Evolutionary conservation across 2,888 invertebrate genomes (phyloP).

Genomic region (Hyposoter didymator): DNA sequence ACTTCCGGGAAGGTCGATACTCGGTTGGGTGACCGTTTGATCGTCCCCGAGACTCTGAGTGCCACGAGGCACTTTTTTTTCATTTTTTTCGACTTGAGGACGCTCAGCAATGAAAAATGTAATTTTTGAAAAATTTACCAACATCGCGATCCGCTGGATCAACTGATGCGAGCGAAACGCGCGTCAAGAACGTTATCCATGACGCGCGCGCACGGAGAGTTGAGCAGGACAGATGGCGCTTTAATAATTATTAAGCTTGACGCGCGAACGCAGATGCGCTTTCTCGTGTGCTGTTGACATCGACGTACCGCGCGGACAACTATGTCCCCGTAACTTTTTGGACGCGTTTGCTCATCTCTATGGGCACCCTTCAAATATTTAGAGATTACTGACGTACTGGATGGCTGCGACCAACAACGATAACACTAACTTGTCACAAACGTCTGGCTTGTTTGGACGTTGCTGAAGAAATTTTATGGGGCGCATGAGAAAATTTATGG

Average conservation of each 20-base stretch:
- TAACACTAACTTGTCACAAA: slow-evolving; percentile 51
- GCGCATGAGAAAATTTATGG: not conserved
- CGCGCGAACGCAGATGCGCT: slow-evolving; percentile 78
- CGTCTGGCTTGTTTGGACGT: slow-evolving; percentile 8
- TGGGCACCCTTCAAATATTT: slow-evolving; percentile 78
- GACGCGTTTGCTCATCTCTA: slow-evolving; percentile 68
- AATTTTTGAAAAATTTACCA: not conserved
- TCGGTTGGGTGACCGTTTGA: too few species aligned
- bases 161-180: not conserved
- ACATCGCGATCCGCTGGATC: slow-evolving; percentile 5
- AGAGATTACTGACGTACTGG: slow-evolving; percentile 76
- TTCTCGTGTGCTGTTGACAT: slow-evolving; percentile 45
- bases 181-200: slow-evolving; percentile 57
- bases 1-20: too few species aligned
- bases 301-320: not conserved
- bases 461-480: not conserved
- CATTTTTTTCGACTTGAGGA: too few species aligned
- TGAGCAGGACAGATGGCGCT: slow-evolving; percentile 78
- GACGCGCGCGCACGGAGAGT: not conserved
- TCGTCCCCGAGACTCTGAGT: too few species aligned
- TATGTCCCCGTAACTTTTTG: slow-evolving; percentile 30
- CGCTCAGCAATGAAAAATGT: too few species aligned
- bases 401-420: slow-evolving; percentile 43
- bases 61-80: too few species aligned
- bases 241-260: slow-evolving; percentile 80